Base-by-base conservation (phyloP, 2,888 invertebrate genomes). In the Chloromyia formosa region DNA sequence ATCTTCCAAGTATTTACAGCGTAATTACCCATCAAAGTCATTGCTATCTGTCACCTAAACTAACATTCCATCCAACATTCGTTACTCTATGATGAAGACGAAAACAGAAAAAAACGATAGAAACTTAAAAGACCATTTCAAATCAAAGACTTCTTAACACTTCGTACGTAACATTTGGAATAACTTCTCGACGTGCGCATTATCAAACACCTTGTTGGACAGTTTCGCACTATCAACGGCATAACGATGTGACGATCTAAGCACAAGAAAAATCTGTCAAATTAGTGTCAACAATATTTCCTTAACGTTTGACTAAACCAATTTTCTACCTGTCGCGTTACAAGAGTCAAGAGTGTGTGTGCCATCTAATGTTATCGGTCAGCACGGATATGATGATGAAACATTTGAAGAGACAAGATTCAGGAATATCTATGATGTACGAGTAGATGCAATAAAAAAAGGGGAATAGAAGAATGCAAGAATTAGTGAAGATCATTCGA, bases 251-350 rank as follows among this genome's bases (percentile, higher is more conserved):
- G 49, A 49, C 58, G 56, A 56, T 71, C 71, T 58, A 16, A 20
- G 12, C 71, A 56, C 71, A 22, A 56, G 71, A 71, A 71, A 40
- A 71, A 71, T 56, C 71, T 56, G 71, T 71, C 71, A 71, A 71
- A 71, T 71, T 71, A 71, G 71, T 71, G 71, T 71, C 71, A 71
- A 40, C 71, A 56, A 71, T 66, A 66, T 71, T 71, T 71, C 71
- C 71, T 71, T 71, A 71, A 20, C 58, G 71, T 71, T 58, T n/a
- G 40, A 35, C 20, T 58, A 71, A 71, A 71, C 71, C 71, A 71
- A 71, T 71, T 71, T 71, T 71, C 71, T 71, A 56, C 71, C 71
- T 71, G 71, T 71, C 71, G 58, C 58, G 22, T 40, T 58, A 40
- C 58, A 40, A 35, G 71, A 20, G 27, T 35, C 7, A 35, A 35